phyloP scores from a whole-genome alignment of 1,140 invertebrate species.

The Temnothorax nylanderi region DNA sequence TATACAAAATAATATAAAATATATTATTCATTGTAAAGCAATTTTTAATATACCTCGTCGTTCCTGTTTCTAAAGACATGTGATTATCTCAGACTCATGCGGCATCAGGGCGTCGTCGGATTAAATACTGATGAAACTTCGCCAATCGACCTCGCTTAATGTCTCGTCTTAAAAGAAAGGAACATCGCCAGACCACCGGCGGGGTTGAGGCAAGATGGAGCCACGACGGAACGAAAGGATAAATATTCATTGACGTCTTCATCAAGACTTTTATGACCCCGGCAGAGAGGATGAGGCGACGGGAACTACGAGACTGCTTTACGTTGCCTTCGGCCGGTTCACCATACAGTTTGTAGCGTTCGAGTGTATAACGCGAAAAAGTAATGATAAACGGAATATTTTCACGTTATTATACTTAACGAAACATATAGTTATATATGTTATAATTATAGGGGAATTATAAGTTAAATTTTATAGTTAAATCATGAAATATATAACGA shows the following conservation, averaged over 20 bases:
- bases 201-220: conserved; percentile 71
- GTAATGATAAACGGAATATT: not conserved
- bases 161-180: conserved; percentile 75
- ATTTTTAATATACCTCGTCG: not conserved
- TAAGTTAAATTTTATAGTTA: not conserved
- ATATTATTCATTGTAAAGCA: not conserved
- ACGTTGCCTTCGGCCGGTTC: conserved; percentile 13
- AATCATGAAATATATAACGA: not conserved
- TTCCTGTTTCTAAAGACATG: conserved; percentile 7
- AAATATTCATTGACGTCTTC: conserved; percentile 85
- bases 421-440: not conserved
- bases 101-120: conserved; percentile 39
- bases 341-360: not conserved
- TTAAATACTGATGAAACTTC: conserved; percentile 68
- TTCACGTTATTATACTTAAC: not conserved
- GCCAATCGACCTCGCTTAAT: conserved; percentile 70
- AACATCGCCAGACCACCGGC: conserved; percentile 60
- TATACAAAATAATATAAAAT: not conserved
- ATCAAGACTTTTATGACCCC: conserved; percentile 82
- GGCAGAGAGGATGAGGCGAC: conserved; percentile 56
- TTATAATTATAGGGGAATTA: not conserved
- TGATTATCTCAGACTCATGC: conserved; percentile 28
- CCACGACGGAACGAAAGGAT: conserved; percentile 73
- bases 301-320: conserved; percentile 21
- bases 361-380: not conserved